Evolutionary conservation across 2,888 invertebrate species (phyloP), one percentile per base, ranked within the genome.

Genomic region (Adelognathus sp.): DNA sequence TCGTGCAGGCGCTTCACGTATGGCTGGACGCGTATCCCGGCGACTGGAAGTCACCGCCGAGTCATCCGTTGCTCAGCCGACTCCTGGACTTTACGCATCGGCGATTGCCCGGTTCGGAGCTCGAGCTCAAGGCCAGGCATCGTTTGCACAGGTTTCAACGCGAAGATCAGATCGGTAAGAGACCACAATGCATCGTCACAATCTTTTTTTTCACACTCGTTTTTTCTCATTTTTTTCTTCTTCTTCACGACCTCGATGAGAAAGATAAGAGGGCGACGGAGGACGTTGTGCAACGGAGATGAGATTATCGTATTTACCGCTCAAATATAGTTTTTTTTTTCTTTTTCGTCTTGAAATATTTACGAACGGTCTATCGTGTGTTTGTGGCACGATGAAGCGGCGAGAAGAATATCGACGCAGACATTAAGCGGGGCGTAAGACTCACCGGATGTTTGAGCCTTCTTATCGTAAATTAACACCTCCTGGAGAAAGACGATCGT

Each of bases 11-110:
- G 80, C 94, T 99, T 83, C 97, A 98, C 90, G 98, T 99, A 52
- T 99, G 99, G 99, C 92, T 99, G 90, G 99, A 99, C 92, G 97
- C 97, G 75, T 99, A 98, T 92, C 97, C 98, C 44, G 98, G 99
- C 92, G 99, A 99, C 92, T 94, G 94, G 93, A 94, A 95, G 79
- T 96, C 97, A 84, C 94, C 96, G 41, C 97, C 97, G 60, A 94
- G 94, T 87, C 96, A 96, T 90, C 93, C 95, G 61, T 95, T 96
- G 86, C 95, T 99, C 87, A 94, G 95, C 81, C 95, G 96, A 91
- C 94, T 99, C 85, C 94, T 97, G 86, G 95, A 95, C 86, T 98
- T 99, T 92, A 97, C 97, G 74, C 95, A 95, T 87, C 95, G 95
- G 85, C 95, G 96, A 84, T 92, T 97, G 82, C 95, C 97, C 21